Base-by-base conservation (phyloP, 37 sponge, comb jelly and placozoan genomes). In the Beroe forskalii region DNA sequence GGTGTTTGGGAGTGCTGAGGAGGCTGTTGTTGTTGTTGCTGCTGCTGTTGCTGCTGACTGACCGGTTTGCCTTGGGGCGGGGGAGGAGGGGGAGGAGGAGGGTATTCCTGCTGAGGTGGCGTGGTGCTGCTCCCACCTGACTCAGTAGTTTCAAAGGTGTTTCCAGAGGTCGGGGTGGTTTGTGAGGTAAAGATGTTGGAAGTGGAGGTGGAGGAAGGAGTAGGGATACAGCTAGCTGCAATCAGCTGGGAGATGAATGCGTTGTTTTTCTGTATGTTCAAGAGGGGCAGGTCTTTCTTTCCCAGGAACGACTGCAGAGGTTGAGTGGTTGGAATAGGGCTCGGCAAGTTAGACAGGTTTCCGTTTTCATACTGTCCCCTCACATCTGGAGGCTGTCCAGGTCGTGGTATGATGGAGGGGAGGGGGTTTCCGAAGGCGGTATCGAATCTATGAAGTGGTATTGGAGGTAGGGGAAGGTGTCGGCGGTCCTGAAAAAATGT, bases 381-480 rank as follows among this genome's bases (percentile, higher is more conserved):
- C 8, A 80, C 35, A 41, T 80, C 86, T 23, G 86, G 86, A 0
- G 86, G 86, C 55, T 80, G 86, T 41, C 55, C 86, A 6, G 43
- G 86, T 80, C 86, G 37, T n/a, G 86, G 86, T 9, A 80, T 80
- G 43, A 80, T 80, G 23, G 86, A 80, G 55, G 86, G 86, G 2
- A 80, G 55, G n/a, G 86, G 86, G 86, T 80, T 80, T 80, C 86
- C 86, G 22, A 80, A 80, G 86, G 86, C 86, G 17, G 86, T 44
- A 25, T 80, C 86, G 55, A 80, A 80, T 80, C 86, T 80, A 44
- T 80, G 86, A 41, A 80, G 55, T 17, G 44, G 86, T 42, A 80
- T 80, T 41, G 86, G 86, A 2, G 86, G 86, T 20, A 80, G 55
- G 28, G 86, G 86, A 30, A 80, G 55, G 30, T 80, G 55, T 44